Evolutionary conservation across 2,797 vertebrate genomes (phyloP), one percentile per base, ranked within the genome.

Genomic region (Dicrostonyx torquatus): DNA sequence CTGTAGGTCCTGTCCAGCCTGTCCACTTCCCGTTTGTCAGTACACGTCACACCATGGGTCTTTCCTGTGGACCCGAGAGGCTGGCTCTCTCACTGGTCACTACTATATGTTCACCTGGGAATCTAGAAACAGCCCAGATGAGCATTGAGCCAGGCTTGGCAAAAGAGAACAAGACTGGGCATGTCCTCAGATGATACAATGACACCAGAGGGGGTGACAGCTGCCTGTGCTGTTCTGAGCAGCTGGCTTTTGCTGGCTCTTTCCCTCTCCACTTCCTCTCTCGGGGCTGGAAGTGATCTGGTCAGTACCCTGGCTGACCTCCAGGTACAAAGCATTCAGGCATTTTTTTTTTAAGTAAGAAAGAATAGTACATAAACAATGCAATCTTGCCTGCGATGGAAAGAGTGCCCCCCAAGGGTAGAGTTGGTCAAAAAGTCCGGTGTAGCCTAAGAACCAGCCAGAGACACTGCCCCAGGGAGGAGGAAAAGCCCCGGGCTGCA

Each of bases 401-500:
- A 75, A 62, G 78, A 87, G 62, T 34, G 34, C 43, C n/a, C 43
- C n/a, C 53, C 6, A 17, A 4, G 50, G 2, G 15, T 3, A 53
- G 4, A 50, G 48, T 40, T 68, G 73, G 48, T 50, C 9, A 75
- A 40, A 66, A n/a, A 48, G 53, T 14, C 50, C 55, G 34, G 72
- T 1, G 70, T 66, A 20, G 26, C 20, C 4, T 3, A 29, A 29
- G 60, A 48, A 5, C 6, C 4, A 37, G 87, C 1, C 0, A 2
- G 78, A 45, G 7, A 14, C 53, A 40, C 64, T 22, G 37, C 7
- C 43, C 98, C 98, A 17, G 0, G 99, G 24, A 24, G 62, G 45
- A 31, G 40, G n/a, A 12, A 0, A 20, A 40, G 18, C 60, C 77
- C 99, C 95, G 99, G 97, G 98, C 31, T 4, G 2, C 99, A 99